Evolutionary conservation across 2,888 invertebrate genomes (phyloP).

Genomic region (Stenoptilia bipunctidactyla): DNA sequence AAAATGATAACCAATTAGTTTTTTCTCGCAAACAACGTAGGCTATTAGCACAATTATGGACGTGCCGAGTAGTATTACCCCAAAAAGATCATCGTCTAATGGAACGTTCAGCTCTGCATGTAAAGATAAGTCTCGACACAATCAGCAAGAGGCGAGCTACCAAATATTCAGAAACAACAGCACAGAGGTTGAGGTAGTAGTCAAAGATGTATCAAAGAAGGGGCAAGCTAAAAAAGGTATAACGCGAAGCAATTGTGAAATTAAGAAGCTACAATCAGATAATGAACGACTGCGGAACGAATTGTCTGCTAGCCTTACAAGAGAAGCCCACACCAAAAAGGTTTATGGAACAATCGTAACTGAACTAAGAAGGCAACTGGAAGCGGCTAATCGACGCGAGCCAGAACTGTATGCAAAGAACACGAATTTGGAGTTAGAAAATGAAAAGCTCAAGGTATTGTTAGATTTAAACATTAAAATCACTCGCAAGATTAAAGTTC

Average conservation of each 20-base stretch:
- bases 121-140: too few species aligned
- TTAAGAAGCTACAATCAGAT: slow-evolving; percentile 5
- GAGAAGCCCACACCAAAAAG: not conserved
- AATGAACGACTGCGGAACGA: not conserved
- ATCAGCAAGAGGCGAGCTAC: slow-evolving; percentile 10
- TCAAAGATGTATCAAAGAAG: slow-evolving; percentile 36
- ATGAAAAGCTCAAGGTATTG: not conserved
- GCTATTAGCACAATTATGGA: too few species aligned
- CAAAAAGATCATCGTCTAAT: too few species aligned
- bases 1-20: too few species aligned
- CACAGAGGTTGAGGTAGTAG: slow-evolving; percentile 47
- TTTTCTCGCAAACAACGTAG: too few species aligned
- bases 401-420: not conserved
- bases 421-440: not conserved
- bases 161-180: slow-evolving; percentile 45
- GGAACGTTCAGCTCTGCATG: too few species aligned
- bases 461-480: not conserved
- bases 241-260: not conserved
- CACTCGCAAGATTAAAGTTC: not conserved
- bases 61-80: too few species aligned
- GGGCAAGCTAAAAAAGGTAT: slow-evolving; percentile 17
- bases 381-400: not conserved
- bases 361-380: not conserved
- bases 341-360: not conserved
- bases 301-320: not conserved